Percentiles rank a stretch among this genome's conserved stretches.
Evolutionary conservation across 2,888 invertebrate species (phyloP).

Genomic region (Gastracanthus pulcherrimus): DNA sequence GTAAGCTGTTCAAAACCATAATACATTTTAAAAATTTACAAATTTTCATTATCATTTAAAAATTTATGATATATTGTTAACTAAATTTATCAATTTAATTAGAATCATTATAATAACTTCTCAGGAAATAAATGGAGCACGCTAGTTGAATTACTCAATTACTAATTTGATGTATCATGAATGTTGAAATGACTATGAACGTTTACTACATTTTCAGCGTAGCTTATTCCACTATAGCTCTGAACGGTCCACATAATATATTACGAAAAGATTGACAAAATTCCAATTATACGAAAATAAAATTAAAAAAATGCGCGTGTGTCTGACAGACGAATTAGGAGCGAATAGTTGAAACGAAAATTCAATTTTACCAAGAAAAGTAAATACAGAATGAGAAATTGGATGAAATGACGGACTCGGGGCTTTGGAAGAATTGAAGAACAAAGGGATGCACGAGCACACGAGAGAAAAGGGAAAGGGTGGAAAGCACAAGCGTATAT

Average conservation of each 20-base stretch:
- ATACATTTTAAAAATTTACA: no score
- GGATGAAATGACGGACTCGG: constrained; percentile 11
- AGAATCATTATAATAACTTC: no score
- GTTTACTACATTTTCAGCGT: no score
- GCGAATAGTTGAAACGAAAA: constrained; percentile 16
- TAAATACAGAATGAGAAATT: constrained; percentile 29
- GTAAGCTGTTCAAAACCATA: no score
- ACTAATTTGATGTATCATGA: no score
- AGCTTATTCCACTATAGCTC: no score
- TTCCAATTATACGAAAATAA: not conserved
- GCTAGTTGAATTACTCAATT: no score
- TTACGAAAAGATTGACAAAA: not conserved
- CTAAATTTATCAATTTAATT: no score
- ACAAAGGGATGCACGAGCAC: constrained; percentile 16
- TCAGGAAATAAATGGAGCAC: no score
- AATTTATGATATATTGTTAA: no score
- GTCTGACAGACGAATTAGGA: not conserved
- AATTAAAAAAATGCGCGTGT: not conserved
- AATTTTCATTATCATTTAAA: no score
- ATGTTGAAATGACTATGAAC: no score
- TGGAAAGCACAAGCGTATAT: not conserved
- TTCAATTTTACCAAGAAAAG: constrained; percentile 32
- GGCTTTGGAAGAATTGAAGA: constrained; percentile 28
- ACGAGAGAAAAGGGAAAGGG: constrained; percentile 11
- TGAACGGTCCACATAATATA: not conserved